Percentiles rank a stretch among this genome's conserved stretches.
These are phyloP conservation scores for Pitangus sulphuratus DNA, from an alignment of 2,797 vertebrate species.

Conservation along the genomic window DNA sequence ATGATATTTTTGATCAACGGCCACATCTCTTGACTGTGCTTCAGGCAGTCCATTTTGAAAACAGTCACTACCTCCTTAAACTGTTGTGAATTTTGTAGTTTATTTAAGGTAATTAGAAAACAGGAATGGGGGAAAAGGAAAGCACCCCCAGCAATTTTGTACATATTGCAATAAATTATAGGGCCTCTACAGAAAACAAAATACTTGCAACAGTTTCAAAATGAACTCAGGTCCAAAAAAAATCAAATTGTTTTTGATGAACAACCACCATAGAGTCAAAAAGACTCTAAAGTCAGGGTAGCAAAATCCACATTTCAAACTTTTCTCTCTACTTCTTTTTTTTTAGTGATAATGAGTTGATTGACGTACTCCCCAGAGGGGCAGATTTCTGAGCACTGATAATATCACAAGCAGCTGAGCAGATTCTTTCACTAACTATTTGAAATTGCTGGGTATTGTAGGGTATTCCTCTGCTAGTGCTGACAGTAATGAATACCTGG, in stretches of 20 bases:
- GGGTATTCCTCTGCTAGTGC: conserved; percentile 20
- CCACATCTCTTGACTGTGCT: neutral
- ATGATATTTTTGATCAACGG: neutral
- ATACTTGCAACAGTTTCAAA: neutral
- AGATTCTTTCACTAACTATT: conserved; percentile 13
- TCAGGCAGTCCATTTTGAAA: neutral
- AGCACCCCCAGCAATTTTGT: rapidly evolving
- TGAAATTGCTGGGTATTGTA: conserved; percentile 9
- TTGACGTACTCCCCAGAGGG: conserved; percentile 9
- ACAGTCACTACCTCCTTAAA: neutral
- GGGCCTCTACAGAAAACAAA: neutral
- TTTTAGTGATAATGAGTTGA: conserved; percentile 20
- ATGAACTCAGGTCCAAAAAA: rapidly evolving
- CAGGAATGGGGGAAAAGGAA: neutral
- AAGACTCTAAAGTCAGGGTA: neutral
- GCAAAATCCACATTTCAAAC: neutral
- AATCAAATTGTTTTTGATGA: neutral
- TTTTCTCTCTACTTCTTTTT: neutral
- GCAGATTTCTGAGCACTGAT: neutral
- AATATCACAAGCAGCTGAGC: neutral
- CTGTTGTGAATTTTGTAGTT: neutral
- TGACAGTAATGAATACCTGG: conserved; percentile 47
- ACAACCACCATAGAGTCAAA: neutral
- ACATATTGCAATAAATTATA: neutral
- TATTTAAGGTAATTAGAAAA: neutral